These are phyloP conservation scores for Cacatua alba DNA, from an alignment of 2,113 vertebrate genomes.

Conservation along the genomic window DNA sequence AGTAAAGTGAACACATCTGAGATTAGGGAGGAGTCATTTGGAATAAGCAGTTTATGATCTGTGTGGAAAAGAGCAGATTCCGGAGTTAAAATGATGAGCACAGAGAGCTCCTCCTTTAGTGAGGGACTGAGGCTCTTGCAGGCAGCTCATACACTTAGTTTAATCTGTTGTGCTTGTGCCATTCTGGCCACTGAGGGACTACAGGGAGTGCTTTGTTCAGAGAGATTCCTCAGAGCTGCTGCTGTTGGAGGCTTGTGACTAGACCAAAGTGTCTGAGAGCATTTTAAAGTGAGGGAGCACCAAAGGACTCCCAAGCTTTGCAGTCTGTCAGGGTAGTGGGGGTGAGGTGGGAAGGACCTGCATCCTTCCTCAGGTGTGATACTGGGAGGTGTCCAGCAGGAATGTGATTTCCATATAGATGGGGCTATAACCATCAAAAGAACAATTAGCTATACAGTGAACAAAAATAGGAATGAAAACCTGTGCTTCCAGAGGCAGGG, in stretches of 20 bases:
- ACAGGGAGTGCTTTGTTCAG: background rate
- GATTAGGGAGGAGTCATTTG: background rate
- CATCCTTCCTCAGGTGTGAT: background rate
- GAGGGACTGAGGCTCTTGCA: background rate
- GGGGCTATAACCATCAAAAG: background rate
- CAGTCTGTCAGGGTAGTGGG: fast-evolving
- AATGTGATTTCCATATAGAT: background rate
- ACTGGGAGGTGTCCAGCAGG: background rate
- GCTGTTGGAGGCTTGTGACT: background rate
- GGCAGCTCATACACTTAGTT: background rate
- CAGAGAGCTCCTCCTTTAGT: background rate
- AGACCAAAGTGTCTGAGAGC: background rate
- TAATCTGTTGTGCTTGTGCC: background rate
- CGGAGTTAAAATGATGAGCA: background rate
- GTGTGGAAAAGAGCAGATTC: background rate
- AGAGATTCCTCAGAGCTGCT: background rate
- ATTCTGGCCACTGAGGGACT: background rate
- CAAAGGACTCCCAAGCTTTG: background rate
- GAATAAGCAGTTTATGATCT: background rate
- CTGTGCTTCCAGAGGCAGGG: background rate
- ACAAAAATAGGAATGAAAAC: background rate
- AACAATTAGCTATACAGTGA: background rate
- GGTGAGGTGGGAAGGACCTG: background rate
- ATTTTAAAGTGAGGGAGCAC: background rate
- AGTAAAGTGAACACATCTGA: background rate